Base-by-base conservation (phyloP, 2,797 vertebrate species). In the Neopelma chrysocephalum region DNA sequence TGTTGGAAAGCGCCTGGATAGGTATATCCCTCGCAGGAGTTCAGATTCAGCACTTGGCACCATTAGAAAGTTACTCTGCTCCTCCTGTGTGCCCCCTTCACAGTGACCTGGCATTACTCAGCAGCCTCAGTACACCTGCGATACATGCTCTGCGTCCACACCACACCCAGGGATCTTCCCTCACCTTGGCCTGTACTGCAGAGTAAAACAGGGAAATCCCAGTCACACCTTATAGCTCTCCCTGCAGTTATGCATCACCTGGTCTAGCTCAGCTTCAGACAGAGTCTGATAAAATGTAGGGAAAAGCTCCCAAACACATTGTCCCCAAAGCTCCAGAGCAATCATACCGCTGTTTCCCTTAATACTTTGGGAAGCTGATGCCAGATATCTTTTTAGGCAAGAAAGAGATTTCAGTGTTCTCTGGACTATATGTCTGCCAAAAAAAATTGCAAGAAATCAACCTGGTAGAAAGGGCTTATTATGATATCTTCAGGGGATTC, bases 131-230 rank as follows among this genome's bases (percentile, higher is more conserved):
- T 6, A 32, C 0, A 1, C 5, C 66, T 64, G 34, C 2, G 0
- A 13, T 32, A 54, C 7, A 1, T 0, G 0, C 4, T 27, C 62
- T 62, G 73, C 1, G 0, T 32, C 8, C 4, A 0, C 19, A 18
- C 18, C 20, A 2, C 27, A 54, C 38, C n/a, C 51, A 15, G 42
- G 77, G n/a, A 27, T 58, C 29, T 82, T 60, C 13, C 32, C 6
- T 20, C 11, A 11, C 15, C 13, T 42, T 22, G 40, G 22, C 32
- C 32, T 48, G 62, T 27, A 10, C 31, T 56, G 36, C 57, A 57
- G 53, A 64, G 50, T 8, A 8, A 13, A 58, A 86, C 29, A 34
- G 42, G 43, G 22, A 89, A 75, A 64, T 43, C 34, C 25, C 19
- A 11, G 4, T n/a, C 15, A 10, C 21, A 43, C n/a, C 31, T 26